phyloP scores from a whole-genome alignment of 1,140 invertebrate genomes.

The Chymomyza costata region DNA sequence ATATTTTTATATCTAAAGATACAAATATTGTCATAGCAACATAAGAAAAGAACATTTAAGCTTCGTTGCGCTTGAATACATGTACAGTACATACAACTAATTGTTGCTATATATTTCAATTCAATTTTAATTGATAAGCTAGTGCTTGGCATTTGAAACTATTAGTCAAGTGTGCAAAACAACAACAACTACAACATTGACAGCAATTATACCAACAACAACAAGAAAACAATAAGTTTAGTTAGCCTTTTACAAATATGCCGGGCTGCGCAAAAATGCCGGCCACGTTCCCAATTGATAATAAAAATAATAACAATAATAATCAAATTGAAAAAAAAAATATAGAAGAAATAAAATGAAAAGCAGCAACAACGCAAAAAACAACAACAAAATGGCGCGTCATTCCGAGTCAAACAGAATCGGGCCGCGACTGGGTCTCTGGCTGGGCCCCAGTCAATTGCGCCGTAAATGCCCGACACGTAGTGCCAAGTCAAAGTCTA shows the following conservation, averaged over 20 bases:
- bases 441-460: conserved; percentile 38
- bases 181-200: conserved; percentile 18
- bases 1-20: too few species aligned
- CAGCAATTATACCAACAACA: conserved; percentile 11
- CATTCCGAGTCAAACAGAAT: conserved; percentile 22
- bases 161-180: conserved; percentile 64
- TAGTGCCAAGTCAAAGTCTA: conserved; percentile 36
- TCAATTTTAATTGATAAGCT: conserved; percentile 67
- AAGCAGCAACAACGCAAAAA: conserved; percentile 18
- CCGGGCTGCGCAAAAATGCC: conserved; percentile 39
- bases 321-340: conserved; percentile 49
- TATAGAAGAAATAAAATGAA: too few species aligned
- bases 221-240: conserved; percentile 37
- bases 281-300: conserved; percentile 72
- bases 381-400: conserved; percentile 68
- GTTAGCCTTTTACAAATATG: too few species aligned
- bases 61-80: not conserved
- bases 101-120: conserved; percentile 52
- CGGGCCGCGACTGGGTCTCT: not conserved
- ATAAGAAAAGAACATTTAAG: too few species aligned
- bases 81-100: not conserved
- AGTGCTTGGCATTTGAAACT: conserved; percentile 49
- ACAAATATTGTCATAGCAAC: too few species aligned
- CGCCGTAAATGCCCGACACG: conserved; percentile 41
- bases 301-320: conserved; percentile 70